phyloP scores from a whole-genome alignment of 2,888 invertebrate genomes.

The Nemotelus nigrinus region DNA sequence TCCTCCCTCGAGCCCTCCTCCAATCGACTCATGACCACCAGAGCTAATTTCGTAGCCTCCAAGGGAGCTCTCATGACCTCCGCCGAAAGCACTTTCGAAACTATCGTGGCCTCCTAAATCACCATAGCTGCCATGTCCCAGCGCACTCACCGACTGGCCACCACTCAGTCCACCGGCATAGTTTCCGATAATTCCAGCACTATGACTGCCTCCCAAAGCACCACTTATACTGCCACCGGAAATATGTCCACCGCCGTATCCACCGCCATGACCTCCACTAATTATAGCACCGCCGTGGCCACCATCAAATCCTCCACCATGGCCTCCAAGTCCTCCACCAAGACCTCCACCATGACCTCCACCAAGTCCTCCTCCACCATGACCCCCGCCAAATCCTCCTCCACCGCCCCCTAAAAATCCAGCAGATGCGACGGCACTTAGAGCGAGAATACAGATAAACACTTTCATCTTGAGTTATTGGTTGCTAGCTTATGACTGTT shows the following conservation, averaged over 20 bases:
- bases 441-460: conserved; percentile 45
- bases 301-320: conserved; percentile 23
- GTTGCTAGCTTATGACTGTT: conserved; percentile 28
- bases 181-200: conserved; percentile 35
- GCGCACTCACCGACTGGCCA: conserved; percentile 21
- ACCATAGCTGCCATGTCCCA: conserved; percentile 45
- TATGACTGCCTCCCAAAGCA: conserved; percentile 34
- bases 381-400: conserved; percentile 43
- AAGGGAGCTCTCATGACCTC: conserved; percentile 44
- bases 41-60: conserved; percentile 44
- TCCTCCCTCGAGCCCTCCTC: conserved; percentile 31
- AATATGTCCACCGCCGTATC: conserved; percentile 38
- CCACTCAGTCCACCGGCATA: conserved; percentile 32
- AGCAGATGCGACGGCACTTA: conserved; percentile 47
- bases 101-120: conserved; percentile 44
- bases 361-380: conserved; percentile 16
- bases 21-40: conserved; percentile 46
- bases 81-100: conserved; percentile 42
- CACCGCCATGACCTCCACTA: conserved; percentile 45
- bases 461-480: conserved; percentile 38
- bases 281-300: conserved; percentile 10
- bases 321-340: conserved; percentile 46
- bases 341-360: conserved; percentile 32
- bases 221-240: conserved; percentile 29
- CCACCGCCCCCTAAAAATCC: conserved; percentile 47